phyloP scores from a whole-genome alignment of 2,888 invertebrate genomes.

The Tipula confusa region DNA sequence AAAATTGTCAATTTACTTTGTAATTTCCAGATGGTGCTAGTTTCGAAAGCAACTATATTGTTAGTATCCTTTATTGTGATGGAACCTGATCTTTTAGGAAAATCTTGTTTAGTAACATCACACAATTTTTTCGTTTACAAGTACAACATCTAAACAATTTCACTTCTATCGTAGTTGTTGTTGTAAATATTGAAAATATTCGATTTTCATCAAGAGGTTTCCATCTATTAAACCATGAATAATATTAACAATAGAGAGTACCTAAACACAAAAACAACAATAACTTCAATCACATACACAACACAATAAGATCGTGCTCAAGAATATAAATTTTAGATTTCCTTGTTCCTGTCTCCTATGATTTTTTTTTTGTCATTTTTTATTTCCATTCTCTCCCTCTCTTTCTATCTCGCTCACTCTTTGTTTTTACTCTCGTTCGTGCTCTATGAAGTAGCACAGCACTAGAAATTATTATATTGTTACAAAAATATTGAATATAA shows the following conservation, averaged over 20 bases:
- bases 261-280: neutral
- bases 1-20: too few species aligned
- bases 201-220: constrained; percentile 9
- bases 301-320: constrained; percentile 1
- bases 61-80: too few species aligned
- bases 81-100: too few species aligned
- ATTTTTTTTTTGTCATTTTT: neutral
- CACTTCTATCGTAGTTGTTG: neutral
- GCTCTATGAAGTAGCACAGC: too few species aligned
- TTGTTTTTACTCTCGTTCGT: too few species aligned
- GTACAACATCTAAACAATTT: neutral
- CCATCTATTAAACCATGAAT: constrained; percentile 20
- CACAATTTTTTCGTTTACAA: too few species aligned
- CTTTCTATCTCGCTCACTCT: neutral
- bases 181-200: constrained; percentile 20
- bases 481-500: neutral
- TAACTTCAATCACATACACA: constrained; percentile 20
- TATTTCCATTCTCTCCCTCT: neutral
- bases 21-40: too few species aligned
- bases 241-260: neutral
- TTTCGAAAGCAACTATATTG: too few species aligned
- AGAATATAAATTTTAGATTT: constrained; percentile 13
- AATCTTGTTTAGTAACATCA: too few species aligned
- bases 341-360: neutral
- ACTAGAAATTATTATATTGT: neutral